Evolutionary conservation across 2,888 invertebrate species (phyloP).

Genomic region (Apamea sordens): DNA sequence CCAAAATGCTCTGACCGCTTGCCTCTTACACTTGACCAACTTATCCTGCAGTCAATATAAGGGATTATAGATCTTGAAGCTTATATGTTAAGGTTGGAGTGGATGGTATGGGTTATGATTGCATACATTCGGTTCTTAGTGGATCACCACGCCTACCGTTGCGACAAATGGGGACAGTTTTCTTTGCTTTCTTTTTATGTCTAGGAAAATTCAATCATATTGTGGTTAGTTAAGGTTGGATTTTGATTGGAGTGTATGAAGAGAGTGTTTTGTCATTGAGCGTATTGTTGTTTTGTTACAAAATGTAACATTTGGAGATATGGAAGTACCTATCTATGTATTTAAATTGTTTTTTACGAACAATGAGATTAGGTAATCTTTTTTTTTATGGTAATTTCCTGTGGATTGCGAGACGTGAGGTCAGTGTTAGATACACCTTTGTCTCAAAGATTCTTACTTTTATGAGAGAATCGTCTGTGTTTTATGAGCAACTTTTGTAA

Average conservation of each 20-base stretch:
- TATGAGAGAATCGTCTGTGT: neutral
- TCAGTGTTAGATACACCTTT: slow-evolving; percentile 26
- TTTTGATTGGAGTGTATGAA: slow-evolving; percentile 33
- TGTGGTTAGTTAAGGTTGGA: slow-evolving; percentile 26
- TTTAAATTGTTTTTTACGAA: slow-evolving; percentile 63
- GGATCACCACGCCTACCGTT: slow-evolving; percentile 85
- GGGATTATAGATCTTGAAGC: slow-evolving; percentile 32
- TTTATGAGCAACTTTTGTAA: neutral
- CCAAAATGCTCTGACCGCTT: slow-evolving; percentile 69
- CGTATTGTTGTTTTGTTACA: slow-evolving; percentile 61
- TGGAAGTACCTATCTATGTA: slow-evolving; percentile 47
- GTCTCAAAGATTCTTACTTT: slow-evolving; percentile 8
- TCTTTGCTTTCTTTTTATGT: slow-evolving; percentile 66
- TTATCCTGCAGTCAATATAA: slow-evolving; percentile 19
- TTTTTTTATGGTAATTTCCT: slow-evolving; percentile 60
- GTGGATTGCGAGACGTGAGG: slow-evolving; percentile 48
- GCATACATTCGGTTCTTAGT: slow-evolving; percentile 64
- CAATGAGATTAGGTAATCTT: slow-evolving; percentile 63
- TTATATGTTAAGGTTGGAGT: neutral
- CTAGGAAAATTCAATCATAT: slow-evolving; percentile 31
- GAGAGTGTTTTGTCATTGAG: slow-evolving; percentile 60
- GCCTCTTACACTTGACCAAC: slow-evolving; percentile 50
- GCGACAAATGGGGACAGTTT: slow-evolving; percentile 88
- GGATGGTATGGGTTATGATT: slow-evolving; percentile 16
- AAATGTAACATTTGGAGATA: slow-evolving; percentile 63